Conservation (phyloP, 2,888 invertebrate species). For the Drosophila borealis region DNA sequence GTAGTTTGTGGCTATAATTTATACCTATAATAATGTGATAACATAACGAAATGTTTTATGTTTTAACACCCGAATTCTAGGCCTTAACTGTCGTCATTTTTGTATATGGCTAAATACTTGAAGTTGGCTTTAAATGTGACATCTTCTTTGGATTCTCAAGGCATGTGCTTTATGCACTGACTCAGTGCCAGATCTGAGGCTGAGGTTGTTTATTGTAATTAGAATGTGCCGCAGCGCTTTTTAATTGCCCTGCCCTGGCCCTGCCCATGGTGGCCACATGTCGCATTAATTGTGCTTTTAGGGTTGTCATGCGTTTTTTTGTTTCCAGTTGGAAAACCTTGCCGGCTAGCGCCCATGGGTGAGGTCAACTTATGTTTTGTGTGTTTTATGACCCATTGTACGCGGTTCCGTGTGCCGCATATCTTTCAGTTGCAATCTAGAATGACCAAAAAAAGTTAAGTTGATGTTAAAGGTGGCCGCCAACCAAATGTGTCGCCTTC, state of each 20-base stretch:
- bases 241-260: conserved; percentile 56
- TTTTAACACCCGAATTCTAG: conserved; percentile 1
- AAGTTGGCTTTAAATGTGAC: conserved; percentile 4
- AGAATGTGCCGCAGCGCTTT: conserved; percentile 67
- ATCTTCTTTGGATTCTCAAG: conserved; percentile 48
- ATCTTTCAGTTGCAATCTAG: conserved; percentile 55
- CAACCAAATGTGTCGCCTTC: conserved; percentile 56
- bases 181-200: conserved; percentile 37
- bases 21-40: too few species aligned
- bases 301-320: conserved; percentile 40
- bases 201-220: conserved; percentile 64
- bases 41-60: conserved; percentile 2
- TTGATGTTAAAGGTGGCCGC: conserved; percentile 30
- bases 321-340: conserved; percentile 34
- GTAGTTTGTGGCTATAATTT: too few species aligned
- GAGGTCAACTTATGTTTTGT: conserved; percentile 37
- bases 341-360: conserved; percentile 42
- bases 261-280: conserved; percentile 41
- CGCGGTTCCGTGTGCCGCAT: conserved; percentile 57
- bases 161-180: conserved; percentile 48
- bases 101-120: background rate
- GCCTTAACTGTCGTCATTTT: conserved; percentile 5
- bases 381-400: conserved; percentile 45
- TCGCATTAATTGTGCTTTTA: conserved; percentile 59
- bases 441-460: conserved; percentile 35